Evolutionary conservation across 2,797 vertebrate genomes (phyloP).

Genomic region (Arnoldichthys spilopterus): DNA sequence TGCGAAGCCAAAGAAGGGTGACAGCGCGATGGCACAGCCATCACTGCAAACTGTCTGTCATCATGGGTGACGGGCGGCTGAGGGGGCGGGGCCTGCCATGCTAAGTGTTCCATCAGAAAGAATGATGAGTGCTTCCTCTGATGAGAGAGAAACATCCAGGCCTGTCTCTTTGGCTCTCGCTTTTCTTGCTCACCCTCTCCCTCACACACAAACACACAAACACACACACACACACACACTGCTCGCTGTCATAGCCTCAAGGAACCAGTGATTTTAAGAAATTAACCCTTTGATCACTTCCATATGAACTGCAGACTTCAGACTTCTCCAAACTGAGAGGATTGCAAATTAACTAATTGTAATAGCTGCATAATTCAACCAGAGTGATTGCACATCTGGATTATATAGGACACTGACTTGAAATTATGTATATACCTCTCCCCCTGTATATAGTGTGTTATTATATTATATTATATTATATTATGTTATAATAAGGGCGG

Average conservation of each 20-base stretch:
- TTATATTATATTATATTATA: no score
- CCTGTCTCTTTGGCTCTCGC: background rate
- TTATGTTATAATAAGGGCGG: no score
- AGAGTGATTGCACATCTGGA: background rate
- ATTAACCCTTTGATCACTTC: constrained; percentile 26
- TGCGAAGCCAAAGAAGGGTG: constrained; percentile 10
- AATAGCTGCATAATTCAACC: constrained; percentile 6
- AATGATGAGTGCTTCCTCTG: constrained; percentile 70
- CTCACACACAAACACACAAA: background rate
- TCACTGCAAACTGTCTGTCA: constrained; percentile 68
- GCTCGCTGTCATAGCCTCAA: constrained; percentile 22
- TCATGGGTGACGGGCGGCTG: constrained; percentile 46
- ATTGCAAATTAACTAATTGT: constrained; percentile 18
- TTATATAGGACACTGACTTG: background rate
- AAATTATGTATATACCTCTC: no score
- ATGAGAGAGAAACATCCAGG: constrained; percentile 61
- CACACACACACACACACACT: constrained; percentile 19
- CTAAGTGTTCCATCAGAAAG: constrained; percentile 57
- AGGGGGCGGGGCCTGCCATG: constrained; percentile 52
- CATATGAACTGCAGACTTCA: constrained; percentile 4
- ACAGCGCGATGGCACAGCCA: constrained; percentile 59
- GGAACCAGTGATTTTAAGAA: constrained; percentile 10
- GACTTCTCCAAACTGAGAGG: constrained; percentile 10
- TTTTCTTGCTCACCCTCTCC: background rate
- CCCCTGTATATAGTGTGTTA: no score